phyloP scores from a whole-genome alignment of 2,888 invertebrate species.

The Netelia fuscicornis region DNA sequence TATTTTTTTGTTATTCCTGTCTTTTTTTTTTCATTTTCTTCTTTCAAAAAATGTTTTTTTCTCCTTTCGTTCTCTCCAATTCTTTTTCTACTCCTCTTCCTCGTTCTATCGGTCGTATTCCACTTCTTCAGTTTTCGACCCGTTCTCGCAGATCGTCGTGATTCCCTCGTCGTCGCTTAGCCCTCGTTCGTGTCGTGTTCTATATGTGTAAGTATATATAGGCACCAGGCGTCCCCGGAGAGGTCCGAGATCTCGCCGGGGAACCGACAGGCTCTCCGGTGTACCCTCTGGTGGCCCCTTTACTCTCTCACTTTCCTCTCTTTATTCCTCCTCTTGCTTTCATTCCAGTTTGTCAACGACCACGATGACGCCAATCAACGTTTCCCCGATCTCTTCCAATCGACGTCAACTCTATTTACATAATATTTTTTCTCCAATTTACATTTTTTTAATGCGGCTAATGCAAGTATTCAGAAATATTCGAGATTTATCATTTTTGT shows the following conservation, averaged over 20 bases:
- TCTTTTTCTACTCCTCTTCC: conserved; percentile 33
- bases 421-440: too few species aligned
- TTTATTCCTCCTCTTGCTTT: conserved; percentile 26
- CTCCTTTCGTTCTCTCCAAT: conserved; percentile 28
- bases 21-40: conserved; percentile 26
- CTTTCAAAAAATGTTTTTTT: not conserved
- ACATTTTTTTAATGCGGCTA: too few species aligned
- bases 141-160: conserved; percentile 52
- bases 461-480: not conserved
- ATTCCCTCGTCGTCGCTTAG: conserved; percentile 42
- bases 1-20: conserved; percentile 47
- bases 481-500: not conserved
- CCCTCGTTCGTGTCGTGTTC: conserved; percentile 55
- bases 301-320: conserved; percentile 32
- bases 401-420: too few species aligned
- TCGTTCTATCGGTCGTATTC: conserved; percentile 57
- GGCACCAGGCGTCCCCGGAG: conserved; percentile 55
- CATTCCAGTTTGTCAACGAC: conserved; percentile 4
- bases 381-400: too few species aligned
- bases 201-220: conserved; percentile 63
- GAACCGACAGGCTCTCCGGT: conserved; percentile 41
- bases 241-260: conserved; percentile 53
- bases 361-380: not conserved
- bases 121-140: conserved; percentile 20
- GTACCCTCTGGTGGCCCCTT: conserved; percentile 43